Evolutionary conservation across 2,113 vertebrate genomes (phyloP).

Genomic region (Chascanopsetta lugubris): DNA sequence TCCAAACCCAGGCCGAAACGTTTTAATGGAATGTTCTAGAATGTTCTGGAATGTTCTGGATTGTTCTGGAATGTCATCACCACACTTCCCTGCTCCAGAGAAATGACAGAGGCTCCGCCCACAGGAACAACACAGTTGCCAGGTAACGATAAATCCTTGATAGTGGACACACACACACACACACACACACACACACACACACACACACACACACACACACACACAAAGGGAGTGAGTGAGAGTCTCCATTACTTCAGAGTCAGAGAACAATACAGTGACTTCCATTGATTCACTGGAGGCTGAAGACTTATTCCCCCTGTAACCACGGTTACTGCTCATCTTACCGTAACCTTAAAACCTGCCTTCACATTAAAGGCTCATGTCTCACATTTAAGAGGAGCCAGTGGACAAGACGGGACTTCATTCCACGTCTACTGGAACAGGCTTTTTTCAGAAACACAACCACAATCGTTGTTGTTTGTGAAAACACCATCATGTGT

Average conservation of each 20-base stretch:
- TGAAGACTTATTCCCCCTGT: neutral
- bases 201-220: no score
- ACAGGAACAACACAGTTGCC: conserved; percentile 50
- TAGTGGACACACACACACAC: conserved; percentile 13
- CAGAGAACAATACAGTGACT: no score
- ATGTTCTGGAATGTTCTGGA: no score
- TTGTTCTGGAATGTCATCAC: conserved; percentile 62
- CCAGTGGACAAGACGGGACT: no score
- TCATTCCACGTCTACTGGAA: no score
- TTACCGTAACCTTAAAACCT: neutral
- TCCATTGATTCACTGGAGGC: neutral
- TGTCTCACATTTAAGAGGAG: no score
- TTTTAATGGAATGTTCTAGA: conserved; percentile 53
- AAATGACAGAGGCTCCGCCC: conserved; percentile 27
- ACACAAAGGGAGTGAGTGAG: no score
- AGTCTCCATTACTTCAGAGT: no score
- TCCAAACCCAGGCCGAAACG: neutral
- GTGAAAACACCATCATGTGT: no score
- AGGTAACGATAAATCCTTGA: conserved; percentile 43
- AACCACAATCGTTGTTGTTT: no score
- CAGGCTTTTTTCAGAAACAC: no score
- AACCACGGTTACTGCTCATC: no score
- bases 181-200: neutral
- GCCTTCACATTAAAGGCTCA: neutral
- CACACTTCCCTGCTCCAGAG: conserved; percentile 26